Percentiles rank a stretch among this genome's conserved stretches.
Conservation (phyloP, 2,797 vertebrate species). For the Arnoldichthys spilopterus region DNA sequence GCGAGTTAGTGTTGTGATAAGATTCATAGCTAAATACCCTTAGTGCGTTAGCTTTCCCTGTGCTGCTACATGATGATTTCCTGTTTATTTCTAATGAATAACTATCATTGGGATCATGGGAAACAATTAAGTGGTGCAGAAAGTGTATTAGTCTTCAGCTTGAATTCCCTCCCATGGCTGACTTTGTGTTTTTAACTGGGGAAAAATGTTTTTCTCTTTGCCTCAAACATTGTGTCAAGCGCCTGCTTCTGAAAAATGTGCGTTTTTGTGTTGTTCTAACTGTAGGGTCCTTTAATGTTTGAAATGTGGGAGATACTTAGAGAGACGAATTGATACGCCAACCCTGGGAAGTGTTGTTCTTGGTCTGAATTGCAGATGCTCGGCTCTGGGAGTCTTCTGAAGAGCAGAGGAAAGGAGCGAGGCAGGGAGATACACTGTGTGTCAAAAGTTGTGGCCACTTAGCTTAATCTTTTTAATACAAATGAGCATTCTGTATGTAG, state of each 20-base stretch:
- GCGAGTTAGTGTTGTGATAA: conserved; percentile 22
- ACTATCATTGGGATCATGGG: conserved; percentile 38
- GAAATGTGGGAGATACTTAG: conserved; percentile 15
- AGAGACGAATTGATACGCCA: conserved; percentile 38
- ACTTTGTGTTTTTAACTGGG: conserved; percentile 33
- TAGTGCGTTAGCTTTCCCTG: conserved; percentile 18
- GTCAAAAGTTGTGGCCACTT: neutral
- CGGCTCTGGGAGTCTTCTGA: neutral
- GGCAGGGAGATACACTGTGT: neutral
- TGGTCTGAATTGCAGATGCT: conserved; percentile 39
- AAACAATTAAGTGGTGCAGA: conserved; percentile 32
- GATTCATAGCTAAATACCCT: conserved; percentile 38
- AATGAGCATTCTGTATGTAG: neutral
- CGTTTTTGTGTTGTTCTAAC: conserved; percentile 37
- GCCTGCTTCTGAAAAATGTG: conserved; percentile 29
- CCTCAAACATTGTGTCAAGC: neutral
- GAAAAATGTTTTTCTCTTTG: neutral
- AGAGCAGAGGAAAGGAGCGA: neutral
- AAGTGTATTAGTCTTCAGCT: conserved; percentile 1
- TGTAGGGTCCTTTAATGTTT: conserved; percentile 38
- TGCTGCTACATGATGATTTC: conserved; percentile 31
- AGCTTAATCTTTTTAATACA: neutral
- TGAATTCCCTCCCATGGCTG: conserved; percentile 12
- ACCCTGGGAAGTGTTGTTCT: conserved; percentile 40
- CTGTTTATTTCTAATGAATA: conserved; percentile 47